A percentile compares a stretch with the other conserved stretches of the same genome.
Conservation (phyloP, 2,888 invertebrate species). For the Drosophila mayaguana region DNA sequence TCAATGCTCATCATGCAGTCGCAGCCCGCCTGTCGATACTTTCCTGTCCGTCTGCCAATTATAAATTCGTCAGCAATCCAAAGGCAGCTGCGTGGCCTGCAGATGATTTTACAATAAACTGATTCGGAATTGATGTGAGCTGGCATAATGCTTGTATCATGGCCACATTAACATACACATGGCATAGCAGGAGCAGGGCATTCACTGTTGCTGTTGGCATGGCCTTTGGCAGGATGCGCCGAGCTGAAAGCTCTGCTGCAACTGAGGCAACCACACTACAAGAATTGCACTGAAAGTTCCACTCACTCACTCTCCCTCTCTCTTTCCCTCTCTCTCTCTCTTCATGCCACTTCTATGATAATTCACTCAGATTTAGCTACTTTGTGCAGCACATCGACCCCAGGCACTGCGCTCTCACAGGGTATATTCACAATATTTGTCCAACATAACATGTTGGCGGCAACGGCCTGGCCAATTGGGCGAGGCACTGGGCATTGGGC, state of each 20-base stretch:
- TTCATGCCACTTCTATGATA: background rate
- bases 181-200: background rate
- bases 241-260: background rate
- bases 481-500: too few relatives aligned
- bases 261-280: slow-evolving; percentile 12
- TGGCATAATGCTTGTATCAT: slow-evolving; percentile 24
- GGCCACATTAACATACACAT: slow-evolving; percentile 33
- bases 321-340: background rate
- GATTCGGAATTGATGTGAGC: slow-evolving; percentile 45
- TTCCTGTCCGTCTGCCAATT: slow-evolving; percentile 35
- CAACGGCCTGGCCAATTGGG: slow-evolving; percentile 38
- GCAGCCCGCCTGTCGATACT: background rate
- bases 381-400: background rate
- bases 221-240: background rate
- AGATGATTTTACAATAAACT: slow-evolving; percentile 35
- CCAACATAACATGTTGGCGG: slow-evolving; percentile 1
- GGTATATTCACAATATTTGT: slow-evolving; percentile 6
- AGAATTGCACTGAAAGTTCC: background rate
- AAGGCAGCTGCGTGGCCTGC: slow-evolving; percentile 9
- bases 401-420: background rate
- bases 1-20: background rate
- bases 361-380: background rate
- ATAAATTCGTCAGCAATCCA: slow-evolving; percentile 36
- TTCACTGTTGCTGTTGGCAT: background rate
- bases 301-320: background rate